Conservation (phyloP, 2,113 vertebrate genomes). For the Theristicus caerulescens region DNA sequence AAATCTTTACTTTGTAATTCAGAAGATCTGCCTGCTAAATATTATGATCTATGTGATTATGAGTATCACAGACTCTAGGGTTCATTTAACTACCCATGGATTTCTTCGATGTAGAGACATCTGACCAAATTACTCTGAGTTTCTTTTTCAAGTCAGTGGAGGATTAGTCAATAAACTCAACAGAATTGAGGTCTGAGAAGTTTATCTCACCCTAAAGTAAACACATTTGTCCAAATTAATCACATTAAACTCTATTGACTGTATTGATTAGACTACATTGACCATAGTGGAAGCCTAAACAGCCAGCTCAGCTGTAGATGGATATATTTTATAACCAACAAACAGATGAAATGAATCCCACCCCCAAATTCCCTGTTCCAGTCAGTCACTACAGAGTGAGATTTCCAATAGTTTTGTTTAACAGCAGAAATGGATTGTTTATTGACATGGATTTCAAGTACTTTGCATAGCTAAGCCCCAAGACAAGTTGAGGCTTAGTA, state of each 20-base stretch:
- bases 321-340: background rate
- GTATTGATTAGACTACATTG: slow-evolving; percentile 10
- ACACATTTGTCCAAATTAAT: slow-evolving; percentile 46
- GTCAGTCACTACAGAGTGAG: background rate
- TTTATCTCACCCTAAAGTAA: slow-evolving; percentile 21
- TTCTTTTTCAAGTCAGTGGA: background rate
- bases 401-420: background rate
- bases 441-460: background rate
- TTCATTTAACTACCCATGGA: slow-evolving; percentile 5
- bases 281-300: background rate
- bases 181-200: background rate
- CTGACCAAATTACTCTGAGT: slow-evolving; percentile 3
- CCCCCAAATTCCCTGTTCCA: background rate
- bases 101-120: background rate
- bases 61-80: background rate
- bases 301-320: background rate
- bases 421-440: background rate
- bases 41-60: background rate
- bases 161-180: slow-evolving; percentile 8
- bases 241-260: slow-evolving; percentile 4
- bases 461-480: background rate
- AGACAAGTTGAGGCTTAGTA: background rate
- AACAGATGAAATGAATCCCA: background rate
- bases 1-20: background rate
- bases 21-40: background rate